Conservation (phyloP, 1,140 invertebrate species). For the Hesperophylax magnus region DNA sequence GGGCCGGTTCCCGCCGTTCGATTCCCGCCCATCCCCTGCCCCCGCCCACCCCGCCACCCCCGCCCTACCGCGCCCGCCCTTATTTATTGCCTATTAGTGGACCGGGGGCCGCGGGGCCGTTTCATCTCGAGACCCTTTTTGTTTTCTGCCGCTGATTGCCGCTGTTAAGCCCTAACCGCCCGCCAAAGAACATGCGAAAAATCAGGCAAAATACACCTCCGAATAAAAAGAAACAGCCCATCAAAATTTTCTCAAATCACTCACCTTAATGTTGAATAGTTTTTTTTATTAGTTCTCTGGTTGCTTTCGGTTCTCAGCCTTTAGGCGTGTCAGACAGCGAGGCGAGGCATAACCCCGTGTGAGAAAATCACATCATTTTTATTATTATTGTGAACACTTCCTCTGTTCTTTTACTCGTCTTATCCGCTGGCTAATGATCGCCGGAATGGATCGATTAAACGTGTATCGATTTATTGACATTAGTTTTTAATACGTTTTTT, state of each 20-base stretch:
- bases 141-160: constrained; percentile 51
- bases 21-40: background rate
- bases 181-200: background rate
- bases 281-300: background rate
- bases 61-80: constrained; percentile 23
- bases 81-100: constrained; percentile 54
- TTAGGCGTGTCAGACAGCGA: constrained; percentile 16
- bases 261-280: background rate
- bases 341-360: constrained; percentile 21
- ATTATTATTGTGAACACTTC: background rate
- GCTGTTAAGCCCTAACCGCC: constrained; percentile 20
- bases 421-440: constrained; percentile 20
- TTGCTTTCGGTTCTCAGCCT: background rate
- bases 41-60: background rate
- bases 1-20: background rate
- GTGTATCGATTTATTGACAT: background rate
- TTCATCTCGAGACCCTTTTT: constrained; percentile 46
- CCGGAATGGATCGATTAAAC: constrained; percentile 2
- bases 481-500: too few relatives aligned
- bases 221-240: background rate
- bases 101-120: constrained; percentile 48
- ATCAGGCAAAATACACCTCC: background rate
- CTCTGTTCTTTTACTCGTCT: background rate
- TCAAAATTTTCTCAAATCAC: background rate
- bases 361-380: constrained; percentile 33